Evolutionary conservation across 1,140 invertebrate genomes (phyloP).

Genomic region (Heliconius himera): DNA sequence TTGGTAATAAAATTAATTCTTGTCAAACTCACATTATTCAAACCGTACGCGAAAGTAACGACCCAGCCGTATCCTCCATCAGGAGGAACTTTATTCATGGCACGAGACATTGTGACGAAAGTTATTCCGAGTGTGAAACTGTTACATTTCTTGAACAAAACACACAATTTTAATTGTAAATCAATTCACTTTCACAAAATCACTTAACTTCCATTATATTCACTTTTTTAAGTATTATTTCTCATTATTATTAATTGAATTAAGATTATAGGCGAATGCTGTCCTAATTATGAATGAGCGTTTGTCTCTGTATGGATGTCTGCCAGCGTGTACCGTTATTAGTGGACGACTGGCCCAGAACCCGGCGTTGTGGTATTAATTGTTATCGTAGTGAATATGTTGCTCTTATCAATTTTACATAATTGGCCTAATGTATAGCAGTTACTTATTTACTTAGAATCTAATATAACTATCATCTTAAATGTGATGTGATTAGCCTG

Average conservation of each 20-base stretch:
- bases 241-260: not conserved
- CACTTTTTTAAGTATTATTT: conserved; percentile 2
- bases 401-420: conserved; percentile 62
- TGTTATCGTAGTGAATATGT: conserved; percentile 68
- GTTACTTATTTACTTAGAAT: conserved; percentile 14
- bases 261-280: not conserved
- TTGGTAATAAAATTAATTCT: not conserved
- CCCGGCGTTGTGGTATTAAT: conserved; percentile 42
- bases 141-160: conserved; percentile 41
- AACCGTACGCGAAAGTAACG: conserved; percentile 84
- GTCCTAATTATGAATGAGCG: not conserved
- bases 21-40: conserved; percentile 84
- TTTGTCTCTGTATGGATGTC: not conserved
- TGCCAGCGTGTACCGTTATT: conserved; percentile 31
- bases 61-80: conserved; percentile 89
- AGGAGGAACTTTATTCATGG: conserved; percentile 79
- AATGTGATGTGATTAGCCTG: not conserved
- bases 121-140: conserved; percentile 26
- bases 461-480: not conserved
- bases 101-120: conserved; percentile 48
- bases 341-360: conserved; percentile 31
- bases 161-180: conserved; percentile 20
- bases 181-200: conserved; percentile 32
- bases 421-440: conserved; percentile 48
- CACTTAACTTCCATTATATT: conserved; percentile 31